Evolutionary conservation across 1,140 invertebrate genomes (phyloP).

Genomic region (Chrysoperla carnea): DNA sequence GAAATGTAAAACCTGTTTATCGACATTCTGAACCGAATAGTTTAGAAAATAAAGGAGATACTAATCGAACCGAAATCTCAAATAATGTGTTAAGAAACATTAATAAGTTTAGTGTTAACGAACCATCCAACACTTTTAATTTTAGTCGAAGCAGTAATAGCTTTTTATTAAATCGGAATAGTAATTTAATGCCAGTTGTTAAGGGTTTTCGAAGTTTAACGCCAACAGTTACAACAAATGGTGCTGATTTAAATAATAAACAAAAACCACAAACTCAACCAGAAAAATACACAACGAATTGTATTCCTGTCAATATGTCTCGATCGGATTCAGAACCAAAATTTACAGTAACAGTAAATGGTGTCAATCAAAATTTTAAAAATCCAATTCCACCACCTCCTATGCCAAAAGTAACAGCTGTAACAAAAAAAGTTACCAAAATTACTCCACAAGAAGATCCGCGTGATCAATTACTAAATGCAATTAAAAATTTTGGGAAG

Average conservation of each 20-base stretch:
- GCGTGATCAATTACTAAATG: slow-evolving; percentile 45
- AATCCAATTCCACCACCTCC: slow-evolving; percentile 23
- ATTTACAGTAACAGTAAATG: not conserved
- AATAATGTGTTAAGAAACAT: slow-evolving; percentile 9
- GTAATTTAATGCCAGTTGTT: slow-evolving; percentile 11
- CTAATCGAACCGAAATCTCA: slow-evolving; percentile 5
- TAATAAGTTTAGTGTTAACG: slow-evolving; percentile 10
- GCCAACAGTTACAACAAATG: not conserved
- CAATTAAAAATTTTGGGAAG: slow-evolving; percentile 49
- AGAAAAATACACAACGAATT: not conserved
- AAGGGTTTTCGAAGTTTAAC: slow-evolving; percentile 13
- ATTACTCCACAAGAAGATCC: slow-evolving; percentile 27
- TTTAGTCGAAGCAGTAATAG: no score
- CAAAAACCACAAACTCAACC: slow-evolving; percentile 6
- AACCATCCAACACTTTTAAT: slow-evolving; percentile 1
- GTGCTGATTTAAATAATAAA: slow-evolving; percentile 10
- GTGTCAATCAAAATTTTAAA: not conserved
- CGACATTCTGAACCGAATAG: slow-evolving; percentile 2
- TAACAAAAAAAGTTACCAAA: slow-evolving; percentile 22
- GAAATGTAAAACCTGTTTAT: slow-evolving; percentile 1
- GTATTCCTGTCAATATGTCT: no score
- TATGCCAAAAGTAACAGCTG: slow-evolving; percentile 24
- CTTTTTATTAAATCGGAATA: no score
- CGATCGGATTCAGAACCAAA: not conserved
- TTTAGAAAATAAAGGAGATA: not conserved